These are phyloP conservation scores for Loripinus fragilis DNA, from an alignment of 2,888 invertebrate genomes.

Conservation along the genomic window DNA sequence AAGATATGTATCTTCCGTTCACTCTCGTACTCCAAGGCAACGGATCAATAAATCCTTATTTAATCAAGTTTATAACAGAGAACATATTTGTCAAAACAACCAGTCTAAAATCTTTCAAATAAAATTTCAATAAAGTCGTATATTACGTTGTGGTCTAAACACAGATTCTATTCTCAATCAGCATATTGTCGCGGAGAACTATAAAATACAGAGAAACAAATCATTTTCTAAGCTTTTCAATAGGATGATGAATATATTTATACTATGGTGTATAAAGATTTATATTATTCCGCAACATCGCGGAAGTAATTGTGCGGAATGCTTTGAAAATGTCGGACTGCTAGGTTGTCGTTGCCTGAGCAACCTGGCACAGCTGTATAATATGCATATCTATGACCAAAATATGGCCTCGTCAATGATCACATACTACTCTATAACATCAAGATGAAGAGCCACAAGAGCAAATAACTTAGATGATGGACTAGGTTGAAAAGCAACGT, in stretches of 20 bases:
- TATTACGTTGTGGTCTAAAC: conserved; percentile 17
- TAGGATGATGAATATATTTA: background rate
- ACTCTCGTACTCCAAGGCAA: conserved; percentile 5
- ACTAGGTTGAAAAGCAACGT: too few relatives aligned
- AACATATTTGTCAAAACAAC: conserved; percentile 11
- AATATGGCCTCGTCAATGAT: too few relatives aligned
- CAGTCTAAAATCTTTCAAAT: conserved; percentile 10
- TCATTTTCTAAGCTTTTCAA: conserved; percentile 6
- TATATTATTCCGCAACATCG: background rate
- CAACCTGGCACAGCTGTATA: too few relatives aligned
- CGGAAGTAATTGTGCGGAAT: background rate
- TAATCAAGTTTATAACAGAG: conserved; percentile 17
- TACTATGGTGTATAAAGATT: background rate
- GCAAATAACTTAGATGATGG: too few relatives aligned
- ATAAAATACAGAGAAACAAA: background rate
- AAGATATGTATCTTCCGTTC: background rate
- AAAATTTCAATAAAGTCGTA: conserved; percentile 20
- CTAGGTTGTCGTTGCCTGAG: too few relatives aligned
- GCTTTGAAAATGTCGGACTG: too few relatives aligned
- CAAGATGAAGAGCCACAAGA: too few relatives aligned
- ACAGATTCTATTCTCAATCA: conserved; percentile 9
- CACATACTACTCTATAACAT: too few relatives aligned
- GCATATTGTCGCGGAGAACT: background rate
- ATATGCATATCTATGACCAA: too few relatives aligned
- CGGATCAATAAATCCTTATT: conserved; percentile 21